These are phyloP conservation scores for Theristicus caerulescens DNA, from an alignment of 2,113 vertebrate genomes.

Conservation along the genomic window DNA sequence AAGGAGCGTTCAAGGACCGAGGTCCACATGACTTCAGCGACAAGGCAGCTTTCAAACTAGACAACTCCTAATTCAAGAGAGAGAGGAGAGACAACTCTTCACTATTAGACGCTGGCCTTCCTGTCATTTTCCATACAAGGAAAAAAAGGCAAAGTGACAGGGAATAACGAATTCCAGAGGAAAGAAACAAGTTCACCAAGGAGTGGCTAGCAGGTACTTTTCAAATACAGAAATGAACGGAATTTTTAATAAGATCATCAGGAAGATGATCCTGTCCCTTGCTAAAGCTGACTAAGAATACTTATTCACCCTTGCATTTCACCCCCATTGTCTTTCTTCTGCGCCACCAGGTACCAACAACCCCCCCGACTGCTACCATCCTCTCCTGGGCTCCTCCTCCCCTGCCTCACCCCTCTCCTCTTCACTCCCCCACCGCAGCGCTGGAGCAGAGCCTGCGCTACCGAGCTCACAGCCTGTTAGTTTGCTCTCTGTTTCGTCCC, in stretches of 20 bases:
- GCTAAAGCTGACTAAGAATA: too few relatives aligned
- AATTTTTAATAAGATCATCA: not conserved
- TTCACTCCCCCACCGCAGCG: accelerated
- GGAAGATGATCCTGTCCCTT: not conserved
- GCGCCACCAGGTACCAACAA: not conserved
- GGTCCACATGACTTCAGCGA: not conserved
- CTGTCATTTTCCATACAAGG: not conserved
- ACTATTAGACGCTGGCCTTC: not conserved
- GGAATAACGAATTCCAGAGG: not conserved
- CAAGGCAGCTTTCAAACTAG: not conserved
- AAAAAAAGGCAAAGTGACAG: not conserved
- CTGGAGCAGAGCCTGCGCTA: too few relatives aligned
- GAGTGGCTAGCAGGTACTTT: not conserved
- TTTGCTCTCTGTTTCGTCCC: too few relatives aligned
- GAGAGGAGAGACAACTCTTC: not conserved
- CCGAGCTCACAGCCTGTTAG: too few relatives aligned
- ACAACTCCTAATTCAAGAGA: not conserved
- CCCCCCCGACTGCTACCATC: accelerated
- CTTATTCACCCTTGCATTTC: not conserved
- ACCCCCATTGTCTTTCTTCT: not conserved
- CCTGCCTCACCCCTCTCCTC: not conserved
- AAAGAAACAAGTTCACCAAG: not conserved
- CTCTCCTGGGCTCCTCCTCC: not conserved
- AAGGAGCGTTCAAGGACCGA: not conserved
- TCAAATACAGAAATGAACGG: not conserved